Evolutionary conservation across 2,888 invertebrate genomes (phyloP), one percentile per base, ranked within the genome.

Genomic region (Theodoxus fluviatilis): DNA sequence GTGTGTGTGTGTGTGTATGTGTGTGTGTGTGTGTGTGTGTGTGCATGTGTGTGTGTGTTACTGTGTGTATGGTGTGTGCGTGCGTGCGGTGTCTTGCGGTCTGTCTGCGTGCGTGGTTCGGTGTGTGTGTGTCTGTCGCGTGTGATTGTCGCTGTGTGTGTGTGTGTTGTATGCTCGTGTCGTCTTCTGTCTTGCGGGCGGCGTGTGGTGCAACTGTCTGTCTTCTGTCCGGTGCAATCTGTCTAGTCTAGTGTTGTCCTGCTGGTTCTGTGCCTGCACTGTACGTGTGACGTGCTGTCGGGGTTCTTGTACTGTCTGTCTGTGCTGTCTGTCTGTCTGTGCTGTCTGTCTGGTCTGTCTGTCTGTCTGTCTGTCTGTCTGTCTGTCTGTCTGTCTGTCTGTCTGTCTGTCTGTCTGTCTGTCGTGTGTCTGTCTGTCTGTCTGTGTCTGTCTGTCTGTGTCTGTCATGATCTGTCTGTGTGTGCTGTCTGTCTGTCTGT

Each of bases 311-410:
- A n/a, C n/a, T n/a, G n/a, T n/a, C n/a, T n/a, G n/a, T n/a, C n/a
- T n/a, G n/a, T n/a, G n/a, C n/a, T n/a, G n/a, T n/a, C n/a, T n/a
- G n/a, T n/a, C n/a, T n/a, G n/a, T n/a, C n/a, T n/a, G n/a, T n/a
- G n/a, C n/a, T 52, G 9, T 18, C 52, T 52, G 22, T 52, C 52
- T 52, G 7, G 9, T 52, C 52, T 52, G 52, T 52, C 52, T 52
- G 52, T 52, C 3, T 52, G 52, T 12, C 3, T 52, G 52, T 52
- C 3, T 52, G 52, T 52, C 52, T 52, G 15, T 9, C 52, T 52
- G 52, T 52, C 52, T 52, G 52, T 52, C 52, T 52, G 52, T 52
- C 52, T 52, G 52, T 52, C 52, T 52, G 52, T 52, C 52, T 52
- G 6, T 2, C 6, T 28, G 28, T 25, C 1, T 52, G 52, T 52